Evolutionary conservation across 2,113 vertebrate genomes (phyloP), one percentile per base, ranked within the genome.

Genomic region (Eulacestoma nigropectus): DNA sequence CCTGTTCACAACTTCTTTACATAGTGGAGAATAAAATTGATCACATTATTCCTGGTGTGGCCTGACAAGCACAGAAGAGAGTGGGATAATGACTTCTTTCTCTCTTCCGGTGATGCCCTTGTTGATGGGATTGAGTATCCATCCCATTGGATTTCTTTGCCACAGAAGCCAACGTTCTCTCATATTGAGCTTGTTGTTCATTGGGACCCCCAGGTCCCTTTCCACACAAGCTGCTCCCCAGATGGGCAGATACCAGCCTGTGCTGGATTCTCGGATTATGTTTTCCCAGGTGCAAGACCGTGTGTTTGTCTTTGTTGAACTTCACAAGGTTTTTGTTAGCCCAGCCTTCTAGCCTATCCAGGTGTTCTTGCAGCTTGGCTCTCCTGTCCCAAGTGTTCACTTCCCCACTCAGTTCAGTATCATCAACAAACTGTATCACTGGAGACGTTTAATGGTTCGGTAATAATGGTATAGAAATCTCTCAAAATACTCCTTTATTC

Each of bases 161-260:
- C 0, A 0, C 18, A 56, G 59, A 63, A 94, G 46, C 33, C 41
- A 33, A 44, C 1, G 0, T 33, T 56, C 18, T 35, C 47, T 73
- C 53, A 33, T 14, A 41, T 4, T 30, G 60, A 83, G 33, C 10
- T 30, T 29, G 11, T 2, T 49, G n/a, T 21, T 30, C 49, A 30
- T 2, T 47, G 33, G 16, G 10, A 87, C 25, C 22, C 33, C 18
- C 42, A 62, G 25, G 13, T 29, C 46, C 47, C 13, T 56, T 68
- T 68, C 37, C 37, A 73, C 13, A n/a, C 73, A 47, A 35, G 18
- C 77, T 73, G 49, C 29, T 59, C 18, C 26, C 52, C 33, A 39
- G 19, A 21, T 2, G 2, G 19, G 35, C 22, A 87, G 63, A 75
- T 44, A 23, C 27, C 41, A 89, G 37, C 16, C 35, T 46, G 35